A percentile compares a stretch with the other conserved stretches of the same genome.
These are phyloP conservation scores for Epirrhoe alternata DNA, from an alignment of 2,888 invertebrate genomes.

Conservation along the genomic window DNA sequence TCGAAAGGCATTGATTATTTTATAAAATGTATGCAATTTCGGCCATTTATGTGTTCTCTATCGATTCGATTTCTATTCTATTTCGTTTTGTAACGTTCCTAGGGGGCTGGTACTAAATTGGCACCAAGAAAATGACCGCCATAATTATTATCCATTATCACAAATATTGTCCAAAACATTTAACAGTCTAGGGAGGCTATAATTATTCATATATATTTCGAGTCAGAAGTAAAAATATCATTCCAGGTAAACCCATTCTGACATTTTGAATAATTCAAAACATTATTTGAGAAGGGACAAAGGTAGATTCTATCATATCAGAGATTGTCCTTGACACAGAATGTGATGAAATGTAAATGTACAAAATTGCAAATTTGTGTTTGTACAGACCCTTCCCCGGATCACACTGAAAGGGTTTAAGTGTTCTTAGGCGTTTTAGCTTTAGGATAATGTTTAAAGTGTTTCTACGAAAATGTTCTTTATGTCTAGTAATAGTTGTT, in stretches of 20 bases:
- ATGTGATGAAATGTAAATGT: constrained; percentile 61
- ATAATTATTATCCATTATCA: neutral
- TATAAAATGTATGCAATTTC: no score
- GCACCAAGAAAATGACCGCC: neutral
- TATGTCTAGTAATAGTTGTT: constrained; percentile 9
- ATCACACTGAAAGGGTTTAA: constrained; percentile 59
- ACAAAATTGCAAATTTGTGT: constrained; percentile 60
- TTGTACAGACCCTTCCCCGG: constrained; percentile 49
- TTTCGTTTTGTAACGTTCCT: no score
- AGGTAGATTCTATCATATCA: constrained; percentile 30
- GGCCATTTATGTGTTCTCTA: no score
- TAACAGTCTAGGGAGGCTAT: neutral
- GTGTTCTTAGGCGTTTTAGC: constrained; percentile 57
- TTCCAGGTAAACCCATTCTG: constrained; percentile 12
- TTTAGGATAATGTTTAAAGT: constrained; percentile 49
- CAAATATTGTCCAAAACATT: neutral
- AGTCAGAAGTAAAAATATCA: constrained; percentile 1
- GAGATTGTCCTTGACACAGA: constrained; percentile 28
- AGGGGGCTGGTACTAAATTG: no score
- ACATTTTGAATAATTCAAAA: constrained; percentile 20
- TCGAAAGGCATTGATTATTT: no score
- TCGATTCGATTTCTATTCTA: no score
- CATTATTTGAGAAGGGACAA: constrained; percentile 26
- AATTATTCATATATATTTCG: neutral
- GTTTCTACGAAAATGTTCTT: constrained; percentile 47